Evolutionary conservation across 2,797 vertebrate species (phyloP).

Genomic region (Rhinella marina): DNA sequence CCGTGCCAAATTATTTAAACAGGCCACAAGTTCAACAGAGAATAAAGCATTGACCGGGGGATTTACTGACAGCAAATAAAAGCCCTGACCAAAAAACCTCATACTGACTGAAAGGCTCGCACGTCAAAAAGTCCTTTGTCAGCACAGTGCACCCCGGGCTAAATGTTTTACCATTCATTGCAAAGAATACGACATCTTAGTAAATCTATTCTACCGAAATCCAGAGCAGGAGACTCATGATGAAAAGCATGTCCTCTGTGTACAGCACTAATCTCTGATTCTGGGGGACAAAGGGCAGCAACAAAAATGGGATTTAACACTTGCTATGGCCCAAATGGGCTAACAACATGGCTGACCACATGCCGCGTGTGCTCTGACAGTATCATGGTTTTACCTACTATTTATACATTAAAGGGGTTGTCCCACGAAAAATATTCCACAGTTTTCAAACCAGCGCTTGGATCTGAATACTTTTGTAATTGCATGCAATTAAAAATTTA

Average conservation of each 20-base stretch:
- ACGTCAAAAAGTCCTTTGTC: constrained; percentile 64
- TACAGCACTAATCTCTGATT: not conserved
- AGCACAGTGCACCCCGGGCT: constrained; percentile 46
- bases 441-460: too few relatives aligned
- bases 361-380: too few relatives aligned
- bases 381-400: too few relatives aligned
- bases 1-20: constrained; percentile 46
- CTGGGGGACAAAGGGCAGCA: not conserved
- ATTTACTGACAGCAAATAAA: constrained; percentile 66
- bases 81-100: constrained; percentile 62
- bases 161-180: constrained; percentile 63
- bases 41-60: constrained; percentile 62
- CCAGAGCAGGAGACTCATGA: not conserved
- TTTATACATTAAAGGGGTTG: too few relatives aligned
- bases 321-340: not conserved
- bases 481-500: too few relatives aligned
- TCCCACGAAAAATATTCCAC: too few relatives aligned
- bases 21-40: constrained; percentile 63
- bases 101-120: constrained; percentile 61
- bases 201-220: constrained; percentile 31
- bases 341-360: not conserved
- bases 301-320: not conserved
- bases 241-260: not conserved
- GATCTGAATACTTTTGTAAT: too few relatives aligned
- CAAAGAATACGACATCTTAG: not conserved